These are phyloP conservation scores for Frankliniella fusca DNA, from an alignment of 2,888 invertebrate species.

Conservation along the genomic window DNA sequence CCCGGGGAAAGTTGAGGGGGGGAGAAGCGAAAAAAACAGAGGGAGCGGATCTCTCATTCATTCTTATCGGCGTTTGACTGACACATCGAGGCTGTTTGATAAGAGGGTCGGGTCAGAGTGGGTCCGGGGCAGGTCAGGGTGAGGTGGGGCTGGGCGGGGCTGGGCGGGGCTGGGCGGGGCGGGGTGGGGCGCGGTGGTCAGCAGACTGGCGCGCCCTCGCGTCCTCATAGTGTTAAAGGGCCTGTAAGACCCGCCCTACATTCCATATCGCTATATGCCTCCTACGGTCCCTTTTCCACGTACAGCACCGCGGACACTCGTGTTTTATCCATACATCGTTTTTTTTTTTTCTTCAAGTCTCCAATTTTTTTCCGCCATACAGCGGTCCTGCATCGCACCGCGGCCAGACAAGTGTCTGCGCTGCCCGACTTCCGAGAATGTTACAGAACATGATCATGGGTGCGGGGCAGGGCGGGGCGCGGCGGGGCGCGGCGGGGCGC, in stretches of 20 bases:
- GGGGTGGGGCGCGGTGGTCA: not conserved
- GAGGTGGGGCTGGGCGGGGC: conserved; percentile 27
- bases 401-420: conserved; percentile 36
- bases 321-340: too few species aligned
- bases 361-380: too few species aligned
- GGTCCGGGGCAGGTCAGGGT: conserved; percentile 41
- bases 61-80: not conserved
- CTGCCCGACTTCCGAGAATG: conserved; percentile 40
- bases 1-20: too few species aligned
- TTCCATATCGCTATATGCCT: too few species aligned
- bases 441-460: not conserved
- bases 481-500: not conserved
- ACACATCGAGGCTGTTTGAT: conserved; percentile 22
- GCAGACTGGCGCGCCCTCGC: too few species aligned
- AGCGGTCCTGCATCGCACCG: conserved; percentile 31
- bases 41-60: too few species aligned
- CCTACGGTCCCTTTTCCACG: too few species aligned
- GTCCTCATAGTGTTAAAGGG: too few species aligned
- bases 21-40: too few species aligned
- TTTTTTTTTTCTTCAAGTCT: too few species aligned
- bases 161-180: conserved; percentile 41
- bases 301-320: too few species aligned
- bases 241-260: too few species aligned
- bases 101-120: conserved; percentile 21
- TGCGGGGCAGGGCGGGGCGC: not conserved